phyloP scores from a whole-genome alignment of 1,140 invertebrate genomes.

The Eufriesea mexicana region DNA sequence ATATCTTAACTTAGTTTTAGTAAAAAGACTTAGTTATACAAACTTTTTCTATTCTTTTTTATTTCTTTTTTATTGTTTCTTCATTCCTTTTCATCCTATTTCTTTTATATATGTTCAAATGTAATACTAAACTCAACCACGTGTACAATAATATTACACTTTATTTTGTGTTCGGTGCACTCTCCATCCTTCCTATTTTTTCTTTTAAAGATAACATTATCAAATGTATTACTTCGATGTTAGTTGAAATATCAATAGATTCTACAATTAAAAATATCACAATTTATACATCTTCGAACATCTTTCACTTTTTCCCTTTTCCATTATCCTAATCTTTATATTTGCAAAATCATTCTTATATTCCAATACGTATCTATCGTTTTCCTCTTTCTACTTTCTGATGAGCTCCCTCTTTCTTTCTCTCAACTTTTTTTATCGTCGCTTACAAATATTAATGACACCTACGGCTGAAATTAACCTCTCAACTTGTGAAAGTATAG shows the following conservation, averaged over 20 bases:
- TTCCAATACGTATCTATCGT: background rate
- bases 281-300: too few relatives aligned
- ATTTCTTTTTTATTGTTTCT: background rate
- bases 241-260: too few relatives aligned
- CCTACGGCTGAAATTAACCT: conserved; percentile 19
- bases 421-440: background rate
- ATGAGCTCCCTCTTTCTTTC: background rate
- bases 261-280: background rate
- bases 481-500: background rate
- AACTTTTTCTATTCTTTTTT: background rate
- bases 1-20: background rate
- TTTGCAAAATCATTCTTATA: background rate
- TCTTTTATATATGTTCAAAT: background rate
- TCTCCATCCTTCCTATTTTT: background rate
- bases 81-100: background rate
- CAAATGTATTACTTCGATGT: background rate
- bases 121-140: too few relatives aligned
- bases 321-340: background rate
- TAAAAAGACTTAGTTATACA: too few relatives aligned
- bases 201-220: background rate
- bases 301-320: background rate
- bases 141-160: too few relatives aligned
- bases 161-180: too few relatives aligned
- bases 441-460: background rate
- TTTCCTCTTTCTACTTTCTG: background rate